Evolutionary conservation across 2,797 vertebrate genomes (phyloP).

Genomic region (Myiotriccus ornatus): DNA sequence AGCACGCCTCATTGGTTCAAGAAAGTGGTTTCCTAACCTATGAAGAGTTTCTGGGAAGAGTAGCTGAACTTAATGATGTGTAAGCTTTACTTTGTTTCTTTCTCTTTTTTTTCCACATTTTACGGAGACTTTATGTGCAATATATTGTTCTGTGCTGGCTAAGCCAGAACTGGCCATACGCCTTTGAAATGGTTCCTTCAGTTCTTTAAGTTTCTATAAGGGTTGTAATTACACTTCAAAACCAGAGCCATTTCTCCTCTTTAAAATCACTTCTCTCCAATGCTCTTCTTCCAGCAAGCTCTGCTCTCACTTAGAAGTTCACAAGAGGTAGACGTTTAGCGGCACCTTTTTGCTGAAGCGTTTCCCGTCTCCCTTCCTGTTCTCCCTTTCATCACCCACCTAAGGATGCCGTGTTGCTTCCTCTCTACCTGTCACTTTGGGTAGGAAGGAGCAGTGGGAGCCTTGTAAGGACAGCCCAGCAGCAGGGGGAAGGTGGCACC

Average conservation of each 20-base stretch:
- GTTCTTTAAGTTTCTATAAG: not conserved
- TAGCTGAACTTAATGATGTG: constrained; percentile 96
- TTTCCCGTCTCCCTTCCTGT: not conserved
- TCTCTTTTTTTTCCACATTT: not conserved
- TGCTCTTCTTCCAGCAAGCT: not conserved
- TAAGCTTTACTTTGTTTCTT: constrained; percentile 76
- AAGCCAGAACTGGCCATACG: not conserved
- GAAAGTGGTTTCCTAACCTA: constrained; percentile 94
- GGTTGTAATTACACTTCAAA: not conserved
- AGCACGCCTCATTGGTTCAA: constrained; percentile 87
- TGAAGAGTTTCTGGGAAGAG: constrained; percentile 93
- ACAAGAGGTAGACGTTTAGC: not conserved
- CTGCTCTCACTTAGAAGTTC: not conserved
- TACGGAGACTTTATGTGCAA: not conserved
- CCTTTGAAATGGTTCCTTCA: not conserved
- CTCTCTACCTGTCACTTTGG: not conserved
- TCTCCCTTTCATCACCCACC: not conserved
- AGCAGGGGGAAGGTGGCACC: not conserved
- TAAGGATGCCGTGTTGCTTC: not conserved
- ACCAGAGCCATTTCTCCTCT: not conserved
- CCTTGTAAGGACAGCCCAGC: not conserved
- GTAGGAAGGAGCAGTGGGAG: not conserved
- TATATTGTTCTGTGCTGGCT: not conserved
- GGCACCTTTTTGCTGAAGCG: not conserved
- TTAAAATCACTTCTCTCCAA: not conserved